Percentiles rank a stretch among this genome's conserved stretches.
Evolutionary conservation across 2,888 invertebrate species (phyloP).

Genomic region (Plusia festucae): DNA sequence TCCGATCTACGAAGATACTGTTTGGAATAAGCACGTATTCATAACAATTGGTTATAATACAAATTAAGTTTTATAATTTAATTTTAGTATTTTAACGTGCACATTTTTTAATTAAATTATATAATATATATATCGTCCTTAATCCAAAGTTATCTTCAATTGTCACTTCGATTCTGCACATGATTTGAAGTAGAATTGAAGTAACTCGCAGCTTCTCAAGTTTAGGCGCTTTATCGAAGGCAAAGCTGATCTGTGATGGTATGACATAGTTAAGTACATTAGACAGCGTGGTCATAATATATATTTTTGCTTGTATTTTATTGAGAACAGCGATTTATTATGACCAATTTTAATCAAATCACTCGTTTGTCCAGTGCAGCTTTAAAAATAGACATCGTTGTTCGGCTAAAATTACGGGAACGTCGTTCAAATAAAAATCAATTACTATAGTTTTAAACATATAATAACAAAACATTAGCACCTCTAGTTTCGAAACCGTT

Average conservation of each 20-base stretch:
- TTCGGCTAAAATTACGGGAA: conserved; percentile 35
- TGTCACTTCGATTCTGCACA: conserved; percentile 47
- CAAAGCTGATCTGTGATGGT: conserved; percentile 88
- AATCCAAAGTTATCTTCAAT: conserved; percentile 55
- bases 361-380: conserved; percentile 67
- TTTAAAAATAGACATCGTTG: conserved; percentile 63
- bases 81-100: conserved; percentile 22
- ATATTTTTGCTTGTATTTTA: conserved; percentile 62
- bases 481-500: conserved; percentile 63
- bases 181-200: conserved; percentile 41
- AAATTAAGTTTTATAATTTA: conserved; percentile 23
- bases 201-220: conserved; percentile 71
- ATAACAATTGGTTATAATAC: conserved; percentile 20
- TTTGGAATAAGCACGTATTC: conserved; percentile 54
- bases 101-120: conserved; percentile 25
- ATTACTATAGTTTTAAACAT: conserved; percentile 37
- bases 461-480: conserved; percentile 49
- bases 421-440: conserved; percentile 39
- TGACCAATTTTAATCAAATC: conserved; percentile 63
- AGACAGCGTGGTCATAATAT: conserved; percentile 77
- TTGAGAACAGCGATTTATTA: conserved; percentile 61
- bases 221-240: conserved; percentile 77
- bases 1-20: conserved; percentile 53
- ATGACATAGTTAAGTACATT: conserved; percentile 84
- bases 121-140: conserved; percentile 51